Evolutionary conservation across 1,140 invertebrate genomes (phyloP).

Genomic region (Diploscapter pachys): DNA sequence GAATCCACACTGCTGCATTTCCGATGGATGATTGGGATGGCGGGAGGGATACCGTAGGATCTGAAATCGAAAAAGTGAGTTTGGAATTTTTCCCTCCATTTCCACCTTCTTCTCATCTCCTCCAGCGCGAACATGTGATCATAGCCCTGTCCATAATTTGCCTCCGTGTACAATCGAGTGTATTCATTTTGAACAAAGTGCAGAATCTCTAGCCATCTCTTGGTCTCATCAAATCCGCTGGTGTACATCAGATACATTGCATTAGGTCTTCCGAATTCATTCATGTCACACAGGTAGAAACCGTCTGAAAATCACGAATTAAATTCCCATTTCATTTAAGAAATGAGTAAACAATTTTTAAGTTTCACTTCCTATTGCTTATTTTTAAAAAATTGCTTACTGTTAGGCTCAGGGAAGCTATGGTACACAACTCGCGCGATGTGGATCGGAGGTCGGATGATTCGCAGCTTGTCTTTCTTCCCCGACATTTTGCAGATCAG

Average conservation of each 20-base stretch:
- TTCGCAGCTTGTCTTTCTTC: constrained; percentile 67
- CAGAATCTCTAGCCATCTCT: no score
- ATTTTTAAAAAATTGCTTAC: no score
- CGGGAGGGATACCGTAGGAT: background rate
- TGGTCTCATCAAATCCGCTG: no score
- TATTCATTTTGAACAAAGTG: constrained; percentile 1
- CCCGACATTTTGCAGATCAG: constrained; percentile 74
- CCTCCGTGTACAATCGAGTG: constrained; percentile 38
- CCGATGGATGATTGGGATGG: constrained; percentile 14
- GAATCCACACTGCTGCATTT: constrained; percentile 52
- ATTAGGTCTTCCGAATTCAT: no score
- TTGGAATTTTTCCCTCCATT: no score
- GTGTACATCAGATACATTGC: no score
- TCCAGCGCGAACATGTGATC: background rate
- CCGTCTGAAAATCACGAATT: no score
- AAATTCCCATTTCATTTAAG: background rate
- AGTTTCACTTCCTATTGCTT: no score
- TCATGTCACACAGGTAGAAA: constrained; percentile 28
- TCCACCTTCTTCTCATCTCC: no score
- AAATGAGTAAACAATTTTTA: background rate
- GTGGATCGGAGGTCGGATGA: constrained; percentile 67
- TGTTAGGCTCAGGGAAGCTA: no score
- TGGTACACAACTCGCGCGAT: constrained; percentile 23
- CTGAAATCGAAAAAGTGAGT: background rate
- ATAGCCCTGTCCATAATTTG: background rate